Percentiles rank a stretch among this genome's conserved stretches.
Evolutionary conservation across 2,113 vertebrate species (phyloP).

Genomic region (Vidua chalybeata): DNA sequence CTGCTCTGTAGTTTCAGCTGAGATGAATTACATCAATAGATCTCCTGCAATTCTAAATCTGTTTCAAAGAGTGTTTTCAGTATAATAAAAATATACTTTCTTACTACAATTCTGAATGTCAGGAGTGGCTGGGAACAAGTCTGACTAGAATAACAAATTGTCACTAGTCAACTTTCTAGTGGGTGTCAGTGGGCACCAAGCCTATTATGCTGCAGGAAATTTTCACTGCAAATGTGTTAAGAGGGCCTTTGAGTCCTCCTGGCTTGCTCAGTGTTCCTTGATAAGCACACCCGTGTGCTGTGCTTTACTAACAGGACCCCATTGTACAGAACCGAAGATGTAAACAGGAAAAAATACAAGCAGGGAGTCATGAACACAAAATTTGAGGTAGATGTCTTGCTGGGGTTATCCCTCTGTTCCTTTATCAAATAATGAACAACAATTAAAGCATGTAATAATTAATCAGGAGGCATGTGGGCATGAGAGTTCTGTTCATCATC

Average conservation of each 20-base stretch:
- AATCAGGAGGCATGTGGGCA: neutral
- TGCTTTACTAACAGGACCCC: neutral
- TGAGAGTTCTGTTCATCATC: neutral
- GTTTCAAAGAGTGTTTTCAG: conserved; percentile 19
- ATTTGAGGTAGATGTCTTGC: neutral
- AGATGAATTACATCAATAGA: conserved; percentile 16
- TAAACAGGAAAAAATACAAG: neutral
- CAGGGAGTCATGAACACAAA: neutral
- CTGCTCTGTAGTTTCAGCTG: neutral
- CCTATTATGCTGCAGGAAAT: conserved; percentile 41
- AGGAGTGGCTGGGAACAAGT: conserved; percentile 23
- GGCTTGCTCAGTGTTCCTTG: neutral
- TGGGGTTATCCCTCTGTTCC: neutral
- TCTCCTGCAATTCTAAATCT: neutral
- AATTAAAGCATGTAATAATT: neutral
- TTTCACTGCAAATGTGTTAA: conserved; percentile 18
- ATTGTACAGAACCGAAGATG: neutral
- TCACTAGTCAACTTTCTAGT: conserved; percentile 36
- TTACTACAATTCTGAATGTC: conserved; percentile 10
- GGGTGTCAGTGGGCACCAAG: conserved; percentile 50
- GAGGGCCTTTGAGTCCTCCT: conserved; percentile 13
- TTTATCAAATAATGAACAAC: neutral
- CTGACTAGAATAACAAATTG: conserved; percentile 48
- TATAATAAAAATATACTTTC: conserved; percentile 35
- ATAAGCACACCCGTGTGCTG: neutral